Evolutionary conservation across 2,113 vertebrate species (phyloP).

Genomic region (Odobenus rosmarus): DNA sequence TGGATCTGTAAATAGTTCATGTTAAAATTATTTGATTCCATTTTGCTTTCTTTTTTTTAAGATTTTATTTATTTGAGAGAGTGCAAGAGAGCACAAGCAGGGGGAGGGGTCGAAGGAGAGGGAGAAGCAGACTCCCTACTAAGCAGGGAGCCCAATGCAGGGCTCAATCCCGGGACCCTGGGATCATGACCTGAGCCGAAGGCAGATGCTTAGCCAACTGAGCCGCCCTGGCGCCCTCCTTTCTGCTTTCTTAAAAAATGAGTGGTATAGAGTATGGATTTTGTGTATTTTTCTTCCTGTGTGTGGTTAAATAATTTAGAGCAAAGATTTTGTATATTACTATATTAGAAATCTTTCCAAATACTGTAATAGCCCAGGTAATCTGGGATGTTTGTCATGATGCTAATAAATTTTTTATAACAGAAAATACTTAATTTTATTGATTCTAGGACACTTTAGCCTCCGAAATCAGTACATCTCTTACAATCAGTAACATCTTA

Average conservation of each 20-base stretch:
- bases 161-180: neutral
- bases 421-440: neutral
- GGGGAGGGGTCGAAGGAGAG: neutral
- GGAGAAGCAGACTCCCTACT: neutral
- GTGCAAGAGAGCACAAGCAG: neutral
- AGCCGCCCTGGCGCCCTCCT: neutral
- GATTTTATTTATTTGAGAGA: neutral
- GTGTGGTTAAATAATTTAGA: neutral
- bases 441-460: neutral
- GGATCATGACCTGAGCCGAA: neutral
- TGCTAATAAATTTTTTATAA: neutral
- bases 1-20: neutral
- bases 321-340: neutral
- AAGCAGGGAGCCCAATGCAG: neutral
- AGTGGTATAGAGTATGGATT: neutral
- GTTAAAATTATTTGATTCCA: neutral
- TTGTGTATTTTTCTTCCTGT: neutral
- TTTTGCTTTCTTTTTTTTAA: neutral
- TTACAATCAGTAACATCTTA: neutral
- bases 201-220: neutral
- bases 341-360: neutral
- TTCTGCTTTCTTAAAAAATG: conserved; percentile 28
- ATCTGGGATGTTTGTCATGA: neutral
- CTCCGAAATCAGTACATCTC: neutral
- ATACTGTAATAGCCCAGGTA: neutral